A percentile compares a stretch with the other conserved stretches of the same genome.
These are phyloP conservation scores for Mactromeris polynyma DNA, from an alignment of 2,888 invertebrate genomes.

Conservation along the genomic window DNA sequence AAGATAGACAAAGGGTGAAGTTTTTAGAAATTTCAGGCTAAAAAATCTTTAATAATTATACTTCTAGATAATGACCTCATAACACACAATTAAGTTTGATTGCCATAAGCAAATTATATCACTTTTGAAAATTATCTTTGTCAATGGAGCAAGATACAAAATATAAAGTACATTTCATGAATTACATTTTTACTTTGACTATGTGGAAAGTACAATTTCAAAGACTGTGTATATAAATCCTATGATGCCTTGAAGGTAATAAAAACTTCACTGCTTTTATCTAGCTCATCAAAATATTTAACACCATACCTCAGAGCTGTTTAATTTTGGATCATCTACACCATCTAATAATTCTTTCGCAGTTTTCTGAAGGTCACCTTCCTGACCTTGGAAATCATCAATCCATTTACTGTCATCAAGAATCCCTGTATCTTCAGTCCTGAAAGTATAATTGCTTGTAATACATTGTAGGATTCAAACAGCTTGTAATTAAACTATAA, in stretches of 20 bases:
- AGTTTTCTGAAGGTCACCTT: slow-evolving; percentile 89
- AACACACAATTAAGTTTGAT: no score
- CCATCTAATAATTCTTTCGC: slow-evolving; percentile 88
- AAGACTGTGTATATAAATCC: no score
- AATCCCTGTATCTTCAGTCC: slow-evolving; percentile 80
- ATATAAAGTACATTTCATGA: no score
- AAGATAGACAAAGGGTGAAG: background rate
- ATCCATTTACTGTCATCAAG: slow-evolving; percentile 83
- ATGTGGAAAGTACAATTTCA: no score
- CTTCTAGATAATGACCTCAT: background rate
- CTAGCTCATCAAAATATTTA: background rate
- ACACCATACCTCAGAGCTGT: slow-evolving; percentile 90
- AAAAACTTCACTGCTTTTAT: background rate
- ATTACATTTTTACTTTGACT: no score
- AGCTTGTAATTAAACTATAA: no score
- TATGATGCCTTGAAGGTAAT: background rate
- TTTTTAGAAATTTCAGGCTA: background rate
- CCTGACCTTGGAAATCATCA: slow-evolving; percentile 88
- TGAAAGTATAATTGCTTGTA: slow-evolving; percentile 51
- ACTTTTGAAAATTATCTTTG: no score
- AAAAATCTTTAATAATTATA: background rate
- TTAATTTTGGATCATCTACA: slow-evolving; percentile 90
- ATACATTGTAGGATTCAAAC: no score
- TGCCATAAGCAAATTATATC: no score
- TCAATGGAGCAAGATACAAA: no score